These are phyloP conservation scores for Psilopsiagon aurifrons DNA, from an alignment of 2,113 vertebrate species.

Conservation along the genomic window DNA sequence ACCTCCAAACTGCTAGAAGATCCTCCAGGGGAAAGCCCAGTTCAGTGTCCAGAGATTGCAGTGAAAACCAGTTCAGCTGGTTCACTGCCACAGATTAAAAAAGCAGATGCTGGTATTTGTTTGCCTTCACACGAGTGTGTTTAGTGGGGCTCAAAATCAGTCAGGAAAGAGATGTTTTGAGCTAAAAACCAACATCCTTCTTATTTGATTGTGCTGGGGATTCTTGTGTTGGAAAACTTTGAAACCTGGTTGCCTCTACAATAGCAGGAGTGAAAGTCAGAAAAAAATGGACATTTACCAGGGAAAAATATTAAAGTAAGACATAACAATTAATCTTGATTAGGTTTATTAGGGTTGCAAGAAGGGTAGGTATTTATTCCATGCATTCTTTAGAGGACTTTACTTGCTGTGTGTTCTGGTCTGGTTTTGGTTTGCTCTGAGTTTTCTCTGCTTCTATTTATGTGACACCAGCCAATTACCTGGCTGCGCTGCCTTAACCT, in stretches of 20 bases:
- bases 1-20: background rate
- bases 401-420: background rate
- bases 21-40: background rate
- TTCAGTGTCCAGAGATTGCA: background rate
- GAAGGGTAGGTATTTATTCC: background rate
- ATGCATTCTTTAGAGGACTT: background rate
- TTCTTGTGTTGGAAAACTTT: background rate
- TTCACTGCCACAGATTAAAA: background rate
- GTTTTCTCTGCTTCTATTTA: background rate
- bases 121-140: slow-evolving; percentile 28
- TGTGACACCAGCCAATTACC: background rate
- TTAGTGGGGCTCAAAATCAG: slow-evolving; percentile 23
- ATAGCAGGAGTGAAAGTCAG: background rate
- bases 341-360: background rate
- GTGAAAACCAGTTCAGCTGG: slow-evolving; percentile 11
- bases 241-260: background rate
- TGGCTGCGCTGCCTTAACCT: background rate
- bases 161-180: background rate
- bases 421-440: background rate
- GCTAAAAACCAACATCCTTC: background rate
- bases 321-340: slow-evolving; percentile 3
- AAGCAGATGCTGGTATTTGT: slow-evolving; percentile 4
- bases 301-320: background rate
- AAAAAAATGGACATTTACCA: background rate
- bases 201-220: background rate